Evolutionary conservation across 2,888 invertebrate species (phyloP).

Genomic region (Acutogordius australiensis): DNA sequence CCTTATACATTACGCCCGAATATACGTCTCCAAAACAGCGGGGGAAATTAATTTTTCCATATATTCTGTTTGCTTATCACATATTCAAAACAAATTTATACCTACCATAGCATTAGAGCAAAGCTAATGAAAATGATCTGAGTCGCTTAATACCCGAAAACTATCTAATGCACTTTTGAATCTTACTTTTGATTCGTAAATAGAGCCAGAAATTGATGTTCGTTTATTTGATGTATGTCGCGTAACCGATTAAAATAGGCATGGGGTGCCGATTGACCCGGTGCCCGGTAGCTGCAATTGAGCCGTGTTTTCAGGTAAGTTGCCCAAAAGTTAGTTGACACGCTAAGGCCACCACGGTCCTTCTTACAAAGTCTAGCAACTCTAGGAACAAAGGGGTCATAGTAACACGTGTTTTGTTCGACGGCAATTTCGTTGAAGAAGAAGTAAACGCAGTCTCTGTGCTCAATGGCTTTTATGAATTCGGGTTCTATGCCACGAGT

Average conservation of each 20-base stretch:
- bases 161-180: too few relatives aligned
- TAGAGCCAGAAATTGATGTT: neutral
- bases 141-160: too few relatives aligned
- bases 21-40: too few relatives aligned
- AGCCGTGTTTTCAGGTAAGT: neutral
- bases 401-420: neutral
- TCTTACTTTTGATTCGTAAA: too few relatives aligned
- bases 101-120: too few relatives aligned
- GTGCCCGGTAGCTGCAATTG: neutral
- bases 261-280: neutral
- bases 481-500: constrained; percentile 1
- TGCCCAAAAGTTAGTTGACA: constrained; percentile 5
- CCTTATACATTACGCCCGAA: too few relatives aligned
- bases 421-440: constrained; percentile 3
- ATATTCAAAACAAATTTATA: too few relatives aligned
- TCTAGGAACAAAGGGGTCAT: neutral
- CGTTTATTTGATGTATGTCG: neutral
- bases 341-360: neutral
- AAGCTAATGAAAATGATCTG: too few relatives aligned
- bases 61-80: too few relatives aligned
- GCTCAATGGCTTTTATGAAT: constrained; percentile 1
- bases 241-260: neutral
- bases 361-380: constrained; percentile 4
- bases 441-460: neutral
- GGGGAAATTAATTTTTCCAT: too few relatives aligned